Evolutionary conservation across 2,888 invertebrate genomes (phyloP).

Genomic region (Drosophila tanythrix): DNA sequence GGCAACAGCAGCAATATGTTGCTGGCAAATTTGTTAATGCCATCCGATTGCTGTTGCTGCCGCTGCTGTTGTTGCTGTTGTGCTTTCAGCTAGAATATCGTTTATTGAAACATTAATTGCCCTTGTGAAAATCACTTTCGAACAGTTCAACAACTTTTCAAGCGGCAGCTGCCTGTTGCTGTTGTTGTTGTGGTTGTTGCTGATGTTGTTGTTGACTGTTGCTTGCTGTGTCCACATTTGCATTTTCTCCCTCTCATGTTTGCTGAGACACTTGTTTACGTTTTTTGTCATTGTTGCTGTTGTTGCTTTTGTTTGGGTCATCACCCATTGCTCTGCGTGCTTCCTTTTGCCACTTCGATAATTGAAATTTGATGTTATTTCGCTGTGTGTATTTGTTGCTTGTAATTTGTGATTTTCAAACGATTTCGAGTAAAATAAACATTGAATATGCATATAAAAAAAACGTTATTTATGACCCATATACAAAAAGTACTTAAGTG

Average conservation of each 20-base stretch:
- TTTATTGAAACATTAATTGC: slow-evolving; percentile 84
- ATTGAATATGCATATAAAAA: background rate
- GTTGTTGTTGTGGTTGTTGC: slow-evolving; percentile 15
- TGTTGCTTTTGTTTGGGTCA: slow-evolving; percentile 55
- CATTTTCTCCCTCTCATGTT: slow-evolving; percentile 50
- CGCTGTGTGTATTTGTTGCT: slow-evolving; percentile 15
- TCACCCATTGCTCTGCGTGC: slow-evolving; percentile 49
- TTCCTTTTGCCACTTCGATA: slow-evolving; percentile 71
- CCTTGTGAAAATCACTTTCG: slow-evolving; percentile 75
- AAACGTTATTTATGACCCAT: background rate
- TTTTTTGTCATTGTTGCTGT: slow-evolving; percentile 22
- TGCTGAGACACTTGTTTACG: slow-evolving; percentile 61
- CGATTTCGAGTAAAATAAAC: slow-evolving; percentile 5
- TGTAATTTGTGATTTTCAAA: slow-evolving; percentile 30
- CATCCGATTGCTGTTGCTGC: slow-evolving; percentile 19
- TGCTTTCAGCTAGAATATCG: slow-evolving; percentile 67
- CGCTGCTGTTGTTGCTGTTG: slow-evolving; percentile 31
- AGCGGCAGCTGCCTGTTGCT: slow-evolving; percentile 25
- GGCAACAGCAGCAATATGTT: slow-evolving; percentile 55
- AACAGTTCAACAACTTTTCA: slow-evolving; percentile 69
- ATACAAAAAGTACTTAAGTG: background rate
- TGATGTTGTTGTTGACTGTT: slow-evolving; percentile 25
- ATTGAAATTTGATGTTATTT: slow-evolving; percentile 82
- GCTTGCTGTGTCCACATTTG: slow-evolving; percentile 39
- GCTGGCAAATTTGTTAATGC: slow-evolving; percentile 64